Percentiles rank a stretch among this genome's conserved stretches.
Conservation (phyloP, 2,888 invertebrate genomes). For the Gonocerus acuteangulatus region DNA sequence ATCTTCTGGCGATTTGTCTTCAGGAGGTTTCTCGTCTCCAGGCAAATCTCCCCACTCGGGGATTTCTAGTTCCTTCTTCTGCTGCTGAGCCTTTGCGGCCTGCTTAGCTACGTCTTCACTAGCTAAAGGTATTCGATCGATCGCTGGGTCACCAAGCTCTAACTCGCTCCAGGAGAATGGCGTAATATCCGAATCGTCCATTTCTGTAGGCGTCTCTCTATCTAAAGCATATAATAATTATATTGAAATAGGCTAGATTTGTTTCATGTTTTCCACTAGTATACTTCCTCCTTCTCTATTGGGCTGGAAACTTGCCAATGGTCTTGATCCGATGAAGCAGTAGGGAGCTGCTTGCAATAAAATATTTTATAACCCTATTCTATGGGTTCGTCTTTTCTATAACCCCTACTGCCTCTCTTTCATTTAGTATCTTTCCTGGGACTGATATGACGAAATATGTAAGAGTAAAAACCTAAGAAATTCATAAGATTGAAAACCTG, state of each 20-base stretch:
- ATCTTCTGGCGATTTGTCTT: background rate
- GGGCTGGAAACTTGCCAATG: no score
- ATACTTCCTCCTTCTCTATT: background rate
- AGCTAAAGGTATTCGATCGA: background rate
- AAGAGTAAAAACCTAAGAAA: no score
- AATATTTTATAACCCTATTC: no score
- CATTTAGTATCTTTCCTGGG: no score
- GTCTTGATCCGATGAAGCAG: no score
- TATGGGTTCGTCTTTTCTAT: no score
- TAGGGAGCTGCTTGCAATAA: no score
- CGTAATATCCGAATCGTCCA: background rate
- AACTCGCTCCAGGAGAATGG: background rate
- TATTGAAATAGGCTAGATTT: background rate
- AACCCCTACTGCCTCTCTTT: no score
- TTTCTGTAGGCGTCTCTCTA: background rate
- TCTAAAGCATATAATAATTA: background rate
- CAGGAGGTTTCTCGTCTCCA: no score
- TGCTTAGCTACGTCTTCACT: background rate
- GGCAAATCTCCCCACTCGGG: background rate
- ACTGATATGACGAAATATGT: no score
- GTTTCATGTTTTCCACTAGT: background rate
- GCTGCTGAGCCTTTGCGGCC: background rate
- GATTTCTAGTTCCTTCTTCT: background rate
- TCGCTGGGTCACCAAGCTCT: background rate
- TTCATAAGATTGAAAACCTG: no score